These are phyloP conservation scores for Drosophila azteca DNA, from an alignment of 1,140 invertebrate species.

Conservation along the genomic window DNA sequence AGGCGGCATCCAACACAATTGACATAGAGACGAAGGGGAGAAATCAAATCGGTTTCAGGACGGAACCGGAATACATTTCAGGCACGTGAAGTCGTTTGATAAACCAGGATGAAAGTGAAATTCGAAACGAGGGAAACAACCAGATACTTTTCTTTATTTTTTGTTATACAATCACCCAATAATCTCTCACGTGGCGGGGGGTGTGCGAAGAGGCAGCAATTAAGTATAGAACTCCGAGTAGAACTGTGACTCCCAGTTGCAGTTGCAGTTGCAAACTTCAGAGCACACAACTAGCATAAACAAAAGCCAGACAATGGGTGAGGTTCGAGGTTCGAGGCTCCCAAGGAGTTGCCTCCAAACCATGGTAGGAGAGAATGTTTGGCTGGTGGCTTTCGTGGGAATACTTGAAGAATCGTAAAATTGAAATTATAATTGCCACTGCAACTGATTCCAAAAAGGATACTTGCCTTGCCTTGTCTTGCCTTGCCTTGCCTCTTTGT, in stretches of 20 bases:
- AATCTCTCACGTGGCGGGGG: constrained; percentile 35
- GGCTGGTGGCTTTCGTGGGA: constrained; percentile 32
- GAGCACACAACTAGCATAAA: constrained; percentile 72
- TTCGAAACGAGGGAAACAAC: constrained; percentile 3
- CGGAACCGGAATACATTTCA: constrained; percentile 67
- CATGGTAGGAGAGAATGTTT: constrained; percentile 4
- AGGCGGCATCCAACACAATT: constrained; percentile 36
- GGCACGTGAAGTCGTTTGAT: constrained; percentile 72
- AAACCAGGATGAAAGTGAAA: constrained; percentile 57
- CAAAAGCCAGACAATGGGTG: constrained; percentile 43
- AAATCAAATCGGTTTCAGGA: constrained; percentile 67
- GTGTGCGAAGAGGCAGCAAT: no score
- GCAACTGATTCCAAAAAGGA: constrained; percentile 64
- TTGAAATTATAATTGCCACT: constrained; percentile 79
- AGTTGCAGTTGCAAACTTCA: constrained; percentile 38
- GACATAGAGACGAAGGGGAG: constrained; percentile 39
- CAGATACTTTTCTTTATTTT: constrained; percentile 8
- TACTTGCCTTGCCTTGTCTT: constrained; percentile 11
- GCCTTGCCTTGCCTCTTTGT: constrained; percentile 16
- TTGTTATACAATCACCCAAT: constrained; percentile 26
- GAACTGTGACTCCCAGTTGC: no score
- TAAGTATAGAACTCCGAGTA: no score
- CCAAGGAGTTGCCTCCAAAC: neutral
- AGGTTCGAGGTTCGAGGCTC: constrained; percentile 5
- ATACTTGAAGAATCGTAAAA: constrained; percentile 78